These are phyloP conservation scores for Sitobion miscanthi DNA, from an alignment of 1,140 invertebrate species.

Conservation along the genomic window DNA sequence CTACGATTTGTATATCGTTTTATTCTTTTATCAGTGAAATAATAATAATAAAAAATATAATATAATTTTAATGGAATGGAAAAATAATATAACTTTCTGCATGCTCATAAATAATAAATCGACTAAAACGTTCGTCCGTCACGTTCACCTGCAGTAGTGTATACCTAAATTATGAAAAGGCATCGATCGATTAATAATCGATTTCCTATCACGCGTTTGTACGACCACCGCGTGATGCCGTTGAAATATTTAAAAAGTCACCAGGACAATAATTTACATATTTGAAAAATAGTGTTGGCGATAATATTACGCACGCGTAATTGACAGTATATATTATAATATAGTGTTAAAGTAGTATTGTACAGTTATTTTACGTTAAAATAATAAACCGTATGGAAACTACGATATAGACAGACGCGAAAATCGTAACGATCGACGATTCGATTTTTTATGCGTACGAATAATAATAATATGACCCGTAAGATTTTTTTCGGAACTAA, in stretches of 20 bases:
- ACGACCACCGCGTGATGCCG: background rate
- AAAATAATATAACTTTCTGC: background rate
- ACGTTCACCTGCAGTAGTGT: background rate
- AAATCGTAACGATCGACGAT: background rate
- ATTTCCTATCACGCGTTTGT: background rate
- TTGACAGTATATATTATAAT: background rate
- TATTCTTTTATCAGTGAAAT: background rate
- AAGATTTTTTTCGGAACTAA: background rate
- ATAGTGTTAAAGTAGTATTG: background rate
- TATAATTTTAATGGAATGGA: background rate
- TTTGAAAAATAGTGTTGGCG: background rate
- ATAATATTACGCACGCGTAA: background rate
- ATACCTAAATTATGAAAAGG: background rate
- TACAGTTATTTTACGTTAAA: background rate
- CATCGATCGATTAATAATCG: background rate
- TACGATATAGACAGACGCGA: background rate
- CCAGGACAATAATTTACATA: background rate
- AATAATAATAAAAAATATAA: background rate
- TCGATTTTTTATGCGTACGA: background rate
- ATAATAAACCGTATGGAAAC: background rate
- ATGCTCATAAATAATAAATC: slow-evolving; percentile 12
- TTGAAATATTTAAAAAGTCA: background rate
- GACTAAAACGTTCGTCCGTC: slow-evolving; percentile 15
- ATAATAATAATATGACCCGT: background rate
- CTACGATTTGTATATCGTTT: background rate